Conservation (phyloP, 1,140 invertebrate species). For the Psix sp. region DNA sequence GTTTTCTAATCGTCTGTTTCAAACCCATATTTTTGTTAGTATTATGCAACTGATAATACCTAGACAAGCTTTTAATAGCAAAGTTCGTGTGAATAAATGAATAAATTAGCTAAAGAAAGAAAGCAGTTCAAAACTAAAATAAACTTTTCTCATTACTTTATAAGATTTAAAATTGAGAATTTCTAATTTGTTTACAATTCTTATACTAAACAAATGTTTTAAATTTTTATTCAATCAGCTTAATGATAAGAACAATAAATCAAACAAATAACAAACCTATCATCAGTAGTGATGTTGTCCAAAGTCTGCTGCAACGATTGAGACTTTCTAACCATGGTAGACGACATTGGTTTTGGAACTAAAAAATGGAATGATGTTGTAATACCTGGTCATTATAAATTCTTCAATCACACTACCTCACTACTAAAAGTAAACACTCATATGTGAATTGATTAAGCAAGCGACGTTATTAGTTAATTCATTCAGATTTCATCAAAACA, state of each 20-base stretch:
- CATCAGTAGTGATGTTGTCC: conserved; percentile 72
- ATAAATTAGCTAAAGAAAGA: too few species aligned
- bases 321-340: conserved; percentile 74
- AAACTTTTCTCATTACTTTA: too few species aligned
- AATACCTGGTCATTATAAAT: conserved; percentile 20
- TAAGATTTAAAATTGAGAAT: too few species aligned
- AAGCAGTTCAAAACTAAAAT: too few species aligned
- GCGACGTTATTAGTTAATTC: conserved; percentile 41
- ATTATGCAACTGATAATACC: too few species aligned
- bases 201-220: too few species aligned
- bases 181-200: too few species aligned
- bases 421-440: conserved; percentile 42
- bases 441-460: conserved; percentile 46
- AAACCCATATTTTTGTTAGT: not conserved
- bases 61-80: too few species aligned
- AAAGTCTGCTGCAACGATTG: conserved; percentile 75
- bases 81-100: too few species aligned
- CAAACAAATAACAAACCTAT: conserved; percentile 66
- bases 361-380: conserved; percentile 61
- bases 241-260: conserved; percentile 10
- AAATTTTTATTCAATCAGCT: too few species aligned
- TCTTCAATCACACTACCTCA: not conserved
- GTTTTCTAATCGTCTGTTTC: conserved; percentile 67
- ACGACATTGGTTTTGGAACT: conserved; percentile 73
- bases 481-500: conserved; percentile 5